Evolutionary conservation across 2,888 invertebrate genomes (phyloP).

Genomic region (Dynastes hyllus): DNA sequence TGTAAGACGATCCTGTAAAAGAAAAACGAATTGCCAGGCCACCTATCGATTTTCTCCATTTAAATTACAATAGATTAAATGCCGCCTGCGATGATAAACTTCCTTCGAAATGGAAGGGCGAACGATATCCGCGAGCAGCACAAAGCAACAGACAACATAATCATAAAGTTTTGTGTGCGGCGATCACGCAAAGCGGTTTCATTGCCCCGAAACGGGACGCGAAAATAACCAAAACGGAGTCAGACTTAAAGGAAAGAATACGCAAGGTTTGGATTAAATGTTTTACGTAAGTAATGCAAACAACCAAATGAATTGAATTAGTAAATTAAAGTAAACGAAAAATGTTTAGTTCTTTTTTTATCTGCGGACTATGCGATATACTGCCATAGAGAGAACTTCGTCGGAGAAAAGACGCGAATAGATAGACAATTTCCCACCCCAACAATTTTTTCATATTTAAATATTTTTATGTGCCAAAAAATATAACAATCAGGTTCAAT

Average conservation of each 20-base stretch:
- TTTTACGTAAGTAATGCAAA: not conserved
- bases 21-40: not conserved
- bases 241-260: not conserved
- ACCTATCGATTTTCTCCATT: not conserved
- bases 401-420: not conserved
- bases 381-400: not conserved
- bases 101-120: not conserved
- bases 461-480: no score
- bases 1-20: not conserved
- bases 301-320: not conserved
- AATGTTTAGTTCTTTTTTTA: not conserved
- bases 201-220: not conserved
- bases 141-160: constrained; percentile 14
- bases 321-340: not conserved
- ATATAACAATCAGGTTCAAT: no score
- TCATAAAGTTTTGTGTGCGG: constrained; percentile 13
- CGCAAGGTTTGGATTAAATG: not conserved
- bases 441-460: no score
- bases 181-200: constrained; percentile 3
- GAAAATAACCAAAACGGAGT: not conserved
- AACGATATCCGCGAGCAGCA: constrained; percentile 6
- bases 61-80: constrained; percentile 14
- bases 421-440: no score
- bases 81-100: constrained; percentile 6
- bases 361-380: not conserved